Evolutionary conservation across 2,888 invertebrate genomes (phyloP).

Genomic region (Leptogaster cylindrica): DNA sequence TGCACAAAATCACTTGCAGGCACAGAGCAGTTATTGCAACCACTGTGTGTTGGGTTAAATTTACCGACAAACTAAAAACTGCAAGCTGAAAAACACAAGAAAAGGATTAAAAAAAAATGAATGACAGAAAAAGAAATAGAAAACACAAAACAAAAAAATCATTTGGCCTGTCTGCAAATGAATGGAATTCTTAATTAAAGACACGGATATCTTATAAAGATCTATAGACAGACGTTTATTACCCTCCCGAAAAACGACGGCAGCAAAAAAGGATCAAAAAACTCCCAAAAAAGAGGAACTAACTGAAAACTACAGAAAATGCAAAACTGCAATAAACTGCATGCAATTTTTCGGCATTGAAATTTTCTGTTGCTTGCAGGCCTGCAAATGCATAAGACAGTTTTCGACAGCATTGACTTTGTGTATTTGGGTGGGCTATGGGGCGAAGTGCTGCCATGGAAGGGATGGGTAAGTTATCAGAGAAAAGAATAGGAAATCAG

Average conservation of each 20-base stretch:
- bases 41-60: constrained; percentile 7
- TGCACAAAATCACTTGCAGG: constrained; percentile 26
- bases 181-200: constrained; percentile 42
- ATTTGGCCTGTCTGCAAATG: constrained; percentile 40
- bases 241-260: constrained; percentile 33
- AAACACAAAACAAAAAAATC: constrained; percentile 25
- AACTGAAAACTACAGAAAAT: constrained; percentile 33
- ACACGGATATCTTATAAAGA: constrained; percentile 40
- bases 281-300: constrained; percentile 3
- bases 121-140: constrained; percentile 2
- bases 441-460: not conserved
- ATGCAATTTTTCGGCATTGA: constrained; percentile 39
- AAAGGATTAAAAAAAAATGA: constrained; percentile 1
- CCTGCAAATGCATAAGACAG: constrained; percentile 8
- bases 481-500: constrained; percentile 18
- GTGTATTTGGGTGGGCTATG: not conserved
- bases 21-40: constrained; percentile 10
- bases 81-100: constrained; percentile 13
- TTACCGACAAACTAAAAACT: constrained; percentile 30
- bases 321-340: constrained; percentile 42
- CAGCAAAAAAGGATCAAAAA: not conserved
- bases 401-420: constrained; percentile 28
- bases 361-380: constrained; percentile 12
- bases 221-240: constrained; percentile 42
- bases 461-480: not conserved